These are phyloP conservation scores for Leptinotarsa lineolata DNA, from an alignment of 1,140 invertebrate species.

Conservation along the genomic window DNA sequence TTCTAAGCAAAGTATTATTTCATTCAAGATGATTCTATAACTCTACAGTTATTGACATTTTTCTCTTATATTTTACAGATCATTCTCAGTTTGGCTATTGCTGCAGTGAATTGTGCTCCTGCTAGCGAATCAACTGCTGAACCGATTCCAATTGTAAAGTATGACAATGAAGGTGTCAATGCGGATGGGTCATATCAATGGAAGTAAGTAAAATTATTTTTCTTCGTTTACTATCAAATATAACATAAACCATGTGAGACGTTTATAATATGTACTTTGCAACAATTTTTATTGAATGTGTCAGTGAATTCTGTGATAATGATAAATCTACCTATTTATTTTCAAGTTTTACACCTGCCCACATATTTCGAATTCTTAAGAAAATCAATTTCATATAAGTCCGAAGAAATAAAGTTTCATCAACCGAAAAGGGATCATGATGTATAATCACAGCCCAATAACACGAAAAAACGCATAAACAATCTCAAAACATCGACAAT, in stretches of 20 bases:
- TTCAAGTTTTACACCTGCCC: not conserved
- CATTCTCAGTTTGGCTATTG: constrained; percentile 1
- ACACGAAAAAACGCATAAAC: no score
- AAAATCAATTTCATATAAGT: no score
- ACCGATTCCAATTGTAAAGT: constrained; percentile 30
- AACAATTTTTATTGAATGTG: not conserved
- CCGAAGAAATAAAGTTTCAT: no score
- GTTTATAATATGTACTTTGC: no score
- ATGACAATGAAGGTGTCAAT: constrained; percentile 35
- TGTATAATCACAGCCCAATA: no score
- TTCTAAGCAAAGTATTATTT: not conserved
- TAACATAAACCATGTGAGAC: not conserved
- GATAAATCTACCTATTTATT: not conserved
- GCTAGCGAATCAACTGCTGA: constrained; percentile 17
- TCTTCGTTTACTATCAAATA: not conserved
- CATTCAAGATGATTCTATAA: not conserved
- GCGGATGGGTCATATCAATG: constrained; percentile 34
- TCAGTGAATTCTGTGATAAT: not conserved
- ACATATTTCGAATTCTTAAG: no score
- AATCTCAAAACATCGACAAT: no score
- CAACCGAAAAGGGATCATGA: no score
- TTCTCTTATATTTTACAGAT: not conserved
- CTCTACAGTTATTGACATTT: not conserved
- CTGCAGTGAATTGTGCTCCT: not conserved
- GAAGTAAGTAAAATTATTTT: constrained; percentile 25